phyloP scores from a whole-genome alignment of 2,888 invertebrate species.

The Tenthredo scrophulariae region DNA sequence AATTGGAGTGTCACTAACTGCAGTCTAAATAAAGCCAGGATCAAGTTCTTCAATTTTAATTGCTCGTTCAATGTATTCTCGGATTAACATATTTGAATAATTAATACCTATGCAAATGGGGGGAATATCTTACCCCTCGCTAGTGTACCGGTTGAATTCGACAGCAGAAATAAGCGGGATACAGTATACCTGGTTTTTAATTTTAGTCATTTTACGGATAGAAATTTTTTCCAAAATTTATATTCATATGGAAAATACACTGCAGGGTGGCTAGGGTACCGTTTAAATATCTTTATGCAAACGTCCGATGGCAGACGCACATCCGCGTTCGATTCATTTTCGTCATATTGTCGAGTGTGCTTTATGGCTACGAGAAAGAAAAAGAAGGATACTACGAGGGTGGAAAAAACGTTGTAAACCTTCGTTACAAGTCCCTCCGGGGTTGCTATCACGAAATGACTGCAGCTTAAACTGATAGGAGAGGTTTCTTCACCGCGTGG shows the following conservation, averaged over 20 bases:
- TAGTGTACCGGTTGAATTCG: constrained; percentile 2
- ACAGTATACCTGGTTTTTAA: background rate
- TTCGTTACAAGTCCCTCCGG: background rate
- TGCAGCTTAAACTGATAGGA: constrained; percentile 22
- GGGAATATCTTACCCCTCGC: constrained; percentile 4
- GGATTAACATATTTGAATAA: constrained; percentile 4
- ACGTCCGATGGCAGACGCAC: background rate
- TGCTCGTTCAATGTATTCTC: background rate
- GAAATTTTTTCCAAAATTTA: background rate
- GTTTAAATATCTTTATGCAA: background rate
- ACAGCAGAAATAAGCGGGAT: background rate
- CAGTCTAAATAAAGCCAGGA: background rate
- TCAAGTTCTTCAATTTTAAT: background rate
- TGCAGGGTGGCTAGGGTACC: background rate
- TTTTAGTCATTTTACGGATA: background rate
- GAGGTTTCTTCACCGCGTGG: background rate
- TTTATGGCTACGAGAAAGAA: background rate
- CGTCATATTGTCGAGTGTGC: background rate
- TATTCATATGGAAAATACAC: background rate
- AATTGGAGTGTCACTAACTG: background rate
- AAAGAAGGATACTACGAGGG: background rate
- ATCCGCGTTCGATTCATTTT: background rate
- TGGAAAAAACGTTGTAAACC: constrained; percentile 6
- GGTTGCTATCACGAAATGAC: background rate
- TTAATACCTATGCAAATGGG: background rate